phyloP scores from a whole-genome alignment of 2,888 invertebrate species.

The Apodemia mormo region DNA sequence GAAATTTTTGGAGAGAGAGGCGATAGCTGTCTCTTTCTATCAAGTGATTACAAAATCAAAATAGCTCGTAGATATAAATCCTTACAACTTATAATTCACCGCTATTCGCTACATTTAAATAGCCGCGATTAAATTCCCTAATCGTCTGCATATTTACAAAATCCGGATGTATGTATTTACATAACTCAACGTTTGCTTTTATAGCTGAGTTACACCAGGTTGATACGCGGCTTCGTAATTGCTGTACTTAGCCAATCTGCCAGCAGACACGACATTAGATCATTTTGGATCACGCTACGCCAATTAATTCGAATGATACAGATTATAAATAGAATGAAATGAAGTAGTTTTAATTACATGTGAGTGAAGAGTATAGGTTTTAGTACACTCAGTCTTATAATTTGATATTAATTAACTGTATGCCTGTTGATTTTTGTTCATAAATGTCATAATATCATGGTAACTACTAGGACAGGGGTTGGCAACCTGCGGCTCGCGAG shows the following conservation, averaged over 20 bases:
- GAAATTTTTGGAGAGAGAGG: no score
- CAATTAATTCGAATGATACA: conserved; percentile 24
- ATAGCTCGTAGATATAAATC: no score
- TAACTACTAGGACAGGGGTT: no score
- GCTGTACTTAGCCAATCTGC: conserved; percentile 42
- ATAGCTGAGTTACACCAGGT: conserved; percentile 36
- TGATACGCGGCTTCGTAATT: conserved; percentile 40
- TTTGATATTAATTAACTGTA: no score
- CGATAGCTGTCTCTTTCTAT: no score
- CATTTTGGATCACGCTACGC: conserved; percentile 39
- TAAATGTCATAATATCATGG: no score
- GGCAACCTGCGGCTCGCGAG: no score
- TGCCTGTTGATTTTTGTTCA: no score
- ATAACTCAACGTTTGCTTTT: conserved; percentile 31
- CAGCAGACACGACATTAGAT: conserved; percentile 38
- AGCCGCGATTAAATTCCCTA: background rate
- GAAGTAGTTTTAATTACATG: conserved; percentile 13
- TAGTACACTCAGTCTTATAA: no score
- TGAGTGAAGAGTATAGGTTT: background rate
- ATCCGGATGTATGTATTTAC: conserved; percentile 34
- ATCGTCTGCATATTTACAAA: conserved; percentile 6
- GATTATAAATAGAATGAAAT: conserved; percentile 10
- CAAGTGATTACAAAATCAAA: no score
- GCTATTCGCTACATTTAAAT: background rate
- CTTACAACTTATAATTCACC: background rate